Conservation (phyloP, 2,797 vertebrate species). For the Oryzias dopingdopingensis region DNA sequence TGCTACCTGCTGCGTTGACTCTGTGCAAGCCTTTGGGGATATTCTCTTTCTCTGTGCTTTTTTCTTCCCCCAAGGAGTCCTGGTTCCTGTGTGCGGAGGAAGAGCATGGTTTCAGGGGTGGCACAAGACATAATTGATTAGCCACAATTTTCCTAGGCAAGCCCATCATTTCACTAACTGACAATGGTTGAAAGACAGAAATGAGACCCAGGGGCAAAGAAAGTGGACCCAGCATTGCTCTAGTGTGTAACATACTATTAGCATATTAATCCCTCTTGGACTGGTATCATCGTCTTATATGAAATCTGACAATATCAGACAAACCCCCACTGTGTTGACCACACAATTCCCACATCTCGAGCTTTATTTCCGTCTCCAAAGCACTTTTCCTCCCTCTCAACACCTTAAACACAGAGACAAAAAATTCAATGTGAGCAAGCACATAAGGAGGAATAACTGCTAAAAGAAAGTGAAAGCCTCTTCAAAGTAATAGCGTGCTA, state of each 20-base stretch:
- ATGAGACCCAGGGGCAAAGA: constrained; percentile 25
- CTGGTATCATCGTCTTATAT: constrained; percentile 50
- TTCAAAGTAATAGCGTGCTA: constrained; percentile 78
- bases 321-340: constrained; percentile 56
- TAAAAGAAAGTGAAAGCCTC: constrained; percentile 75
- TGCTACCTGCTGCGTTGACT: constrained; percentile 78
- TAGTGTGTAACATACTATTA: constrained; percentile 54
- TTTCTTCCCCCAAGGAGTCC: constrained; percentile 36
- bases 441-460: constrained; percentile 78
- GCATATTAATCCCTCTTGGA: constrained; percentile 58
- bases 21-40: constrained; percentile 68
- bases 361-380: constrained; percentile 62
- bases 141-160: constrained; percentile 23
- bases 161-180: constrained; percentile 24
- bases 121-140: constrained; percentile 24
- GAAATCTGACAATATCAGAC: constrained; percentile 71
- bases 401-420: constrained; percentile 66
- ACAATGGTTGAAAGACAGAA: constrained; percentile 20
- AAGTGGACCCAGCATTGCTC: constrained; percentile 31
- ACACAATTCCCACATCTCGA: constrained; percentile 51
- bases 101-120: constrained; percentile 15
- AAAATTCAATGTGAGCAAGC: constrained; percentile 70
- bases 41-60: constrained; percentile 47
- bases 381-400: constrained; percentile 73
- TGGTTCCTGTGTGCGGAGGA: constrained; percentile 45